Percentiles rank a stretch among this genome's conserved stretches.
phyloP scores from a whole-genome alignment of 2,888 invertebrate species.

The Gisinianus flammeolus region DNA sequence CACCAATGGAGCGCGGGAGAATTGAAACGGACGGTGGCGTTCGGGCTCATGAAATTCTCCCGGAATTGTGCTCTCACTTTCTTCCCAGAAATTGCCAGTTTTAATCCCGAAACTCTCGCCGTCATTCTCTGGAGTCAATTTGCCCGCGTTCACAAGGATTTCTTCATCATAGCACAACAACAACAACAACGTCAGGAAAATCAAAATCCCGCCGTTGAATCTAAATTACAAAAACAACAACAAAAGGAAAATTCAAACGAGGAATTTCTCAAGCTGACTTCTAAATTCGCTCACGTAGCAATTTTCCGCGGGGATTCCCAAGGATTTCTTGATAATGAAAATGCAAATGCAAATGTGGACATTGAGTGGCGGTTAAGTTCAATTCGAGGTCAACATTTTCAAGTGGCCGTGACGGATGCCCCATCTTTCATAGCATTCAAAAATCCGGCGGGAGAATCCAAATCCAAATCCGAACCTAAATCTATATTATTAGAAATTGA shows the following conservation, averaged over 20 bases:
- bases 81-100: background rate
- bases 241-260: too few relatives aligned
- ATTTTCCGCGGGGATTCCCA: background rate
- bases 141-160: slow-evolving; percentile 32
- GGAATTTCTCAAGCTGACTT: background rate
- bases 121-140: slow-evolving; percentile 30
- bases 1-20: slow-evolving; percentile 33
- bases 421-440: slow-evolving; percentile 38
- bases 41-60: slow-evolving; percentile 26
- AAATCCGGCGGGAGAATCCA: background rate
- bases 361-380: background rate
- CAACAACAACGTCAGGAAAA: rapidly evolving
- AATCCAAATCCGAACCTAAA: background rate
- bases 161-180: slow-evolving; percentile 19
- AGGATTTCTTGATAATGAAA: background rate
- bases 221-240: background rate
- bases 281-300: background rate
- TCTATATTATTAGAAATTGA: background rate
- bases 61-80: slow-evolving; percentile 27
- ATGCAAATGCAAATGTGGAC: background rate
- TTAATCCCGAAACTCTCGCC: background rate
- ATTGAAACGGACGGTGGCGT: slow-evolving; percentile 9
- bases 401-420: slow-evolving; percentile 37
- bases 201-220: background rate
- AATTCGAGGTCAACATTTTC: background rate